Base-by-base conservation (phyloP, 2,113 vertebrate species). In the Sylvilagus bachmani region DNA sequence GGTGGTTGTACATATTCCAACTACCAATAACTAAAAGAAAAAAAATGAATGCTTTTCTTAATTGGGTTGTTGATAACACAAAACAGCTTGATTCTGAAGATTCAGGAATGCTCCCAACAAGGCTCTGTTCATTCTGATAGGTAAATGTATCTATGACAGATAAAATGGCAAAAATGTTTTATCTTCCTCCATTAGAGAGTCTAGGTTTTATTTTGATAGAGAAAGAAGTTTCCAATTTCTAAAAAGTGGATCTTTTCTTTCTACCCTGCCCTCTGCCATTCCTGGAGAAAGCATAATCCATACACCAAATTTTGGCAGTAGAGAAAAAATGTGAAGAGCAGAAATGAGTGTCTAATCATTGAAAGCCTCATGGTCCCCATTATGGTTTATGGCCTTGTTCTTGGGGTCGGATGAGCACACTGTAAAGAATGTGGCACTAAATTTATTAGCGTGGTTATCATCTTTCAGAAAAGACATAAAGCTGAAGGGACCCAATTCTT, bases 391-490 rank as follows among this genome's bases (percentile, higher is more conserved):
- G 87, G n/a, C 91, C 97, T 96, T 94, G 85, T 85, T 91, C 94
- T 96, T 87, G 75, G 58, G 92, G 70, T 96, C 25, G 67, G 91
- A 96, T 92, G 95, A 94, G 51, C 51, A 49, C 44, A 95, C 58
- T 75, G 58, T 92, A 95, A 96, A 96, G 73, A 95, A 97, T 81
- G 53, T 95, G 85, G 96, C 93, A 96, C 91, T 94, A 89, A 96
- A 96, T 97, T 94, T 96, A 97, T 97, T 95, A 86, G 82, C 86
- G 74, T 70, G 53, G 81, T 96, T 97, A 95, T 94, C 92, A 75
- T 96, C 97, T 97, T 97, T 97, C 96, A 97, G 95, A 90, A 94
- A 91, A 96, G 92, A 95, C 73, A 71, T 93, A 96, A 95, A 97
- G 85, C 79, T 64, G 78, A 95, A 75, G 82, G 67, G 81, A 96